Conservation (phyloP, 1,140 invertebrate species). For the Cyclargus thomasi region DNA sequence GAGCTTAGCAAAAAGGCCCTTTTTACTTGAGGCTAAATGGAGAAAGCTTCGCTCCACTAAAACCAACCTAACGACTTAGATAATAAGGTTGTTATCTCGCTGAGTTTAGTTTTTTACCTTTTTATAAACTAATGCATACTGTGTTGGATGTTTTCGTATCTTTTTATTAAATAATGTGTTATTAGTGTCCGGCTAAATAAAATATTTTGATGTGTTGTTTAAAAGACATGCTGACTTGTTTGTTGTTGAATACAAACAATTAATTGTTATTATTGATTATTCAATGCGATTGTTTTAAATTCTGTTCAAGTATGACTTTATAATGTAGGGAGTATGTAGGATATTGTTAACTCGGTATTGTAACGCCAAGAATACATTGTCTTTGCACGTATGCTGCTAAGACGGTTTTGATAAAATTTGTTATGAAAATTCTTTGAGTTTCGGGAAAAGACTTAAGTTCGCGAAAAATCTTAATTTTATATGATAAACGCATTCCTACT, state of each 20-base stretch:
- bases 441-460: too few species aligned
- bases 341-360: too few species aligned
- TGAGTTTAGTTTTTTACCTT: neutral
- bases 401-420: too few species aligned
- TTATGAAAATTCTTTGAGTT: too few species aligned
- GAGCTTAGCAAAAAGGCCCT: constrained; percentile 29
- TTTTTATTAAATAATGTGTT: constrained; percentile 1
- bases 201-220: constrained; percentile 3
- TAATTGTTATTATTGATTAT: neutral
- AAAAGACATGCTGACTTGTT: neutral
- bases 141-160: neutral
- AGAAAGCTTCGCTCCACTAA: neutral
- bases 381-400: too few species aligned
- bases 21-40: constrained; percentile 14
- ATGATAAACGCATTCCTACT: too few species aligned
- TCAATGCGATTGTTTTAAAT: neutral
- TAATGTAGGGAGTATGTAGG: neutral
- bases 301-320: neutral
- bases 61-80: neutral
- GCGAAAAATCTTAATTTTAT: too few species aligned
- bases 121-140: neutral
- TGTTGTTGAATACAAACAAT: neutral
- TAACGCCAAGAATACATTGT: too few species aligned
- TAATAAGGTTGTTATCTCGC: neutral
- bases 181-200: neutral